These are phyloP conservation scores for Eupeodes corollae DNA, from an alignment of 1,140 invertebrate species.

Conservation along the genomic window DNA sequence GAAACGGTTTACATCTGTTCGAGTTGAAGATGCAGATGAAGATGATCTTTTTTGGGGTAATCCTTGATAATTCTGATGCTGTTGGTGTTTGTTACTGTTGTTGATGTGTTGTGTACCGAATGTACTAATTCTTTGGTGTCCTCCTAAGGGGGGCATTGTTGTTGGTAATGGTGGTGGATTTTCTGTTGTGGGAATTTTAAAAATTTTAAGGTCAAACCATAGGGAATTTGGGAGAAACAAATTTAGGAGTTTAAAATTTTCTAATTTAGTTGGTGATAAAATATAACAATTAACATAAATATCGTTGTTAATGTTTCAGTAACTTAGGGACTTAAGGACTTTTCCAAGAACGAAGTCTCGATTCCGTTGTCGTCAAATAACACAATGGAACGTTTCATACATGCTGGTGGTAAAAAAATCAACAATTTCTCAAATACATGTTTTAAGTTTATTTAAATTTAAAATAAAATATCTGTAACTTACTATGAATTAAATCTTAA, in stretches of 20 bases:
- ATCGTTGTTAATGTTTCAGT: too few relatives aligned
- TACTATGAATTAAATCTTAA: too few relatives aligned
- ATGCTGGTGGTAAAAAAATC: too few relatives aligned
- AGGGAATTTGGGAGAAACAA: background rate
- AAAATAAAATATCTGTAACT: too few relatives aligned
- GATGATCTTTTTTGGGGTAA: conserved; percentile 5
- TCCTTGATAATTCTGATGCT: conserved; percentile 12
- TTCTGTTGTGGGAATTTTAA: conserved; percentile 14
- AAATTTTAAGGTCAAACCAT: background rate
- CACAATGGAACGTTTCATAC: too few relatives aligned
- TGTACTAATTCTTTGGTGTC: conserved; percentile 2
- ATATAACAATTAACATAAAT: too few relatives aligned
- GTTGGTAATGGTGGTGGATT: conserved; percentile 37
- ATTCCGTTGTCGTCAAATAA: too few relatives aligned
- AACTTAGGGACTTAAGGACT: too few relatives aligned
- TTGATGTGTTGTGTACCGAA: conserved; percentile 6
- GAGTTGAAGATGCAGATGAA: conserved; percentile 12
- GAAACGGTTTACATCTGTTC: conserved; percentile 21
- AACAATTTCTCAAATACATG: too few relatives aligned
- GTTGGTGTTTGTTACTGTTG: conserved; percentile 1
- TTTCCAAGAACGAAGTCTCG: too few relatives aligned
- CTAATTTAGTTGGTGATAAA: background rate
- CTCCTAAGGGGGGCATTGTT: conserved; percentile 32
- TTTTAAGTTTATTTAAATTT: too few relatives aligned
- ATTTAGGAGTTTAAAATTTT: conserved; percentile 4